phyloP scores from a whole-genome alignment of 2,797 vertebrate species.

The Botia almorhae region DNA sequence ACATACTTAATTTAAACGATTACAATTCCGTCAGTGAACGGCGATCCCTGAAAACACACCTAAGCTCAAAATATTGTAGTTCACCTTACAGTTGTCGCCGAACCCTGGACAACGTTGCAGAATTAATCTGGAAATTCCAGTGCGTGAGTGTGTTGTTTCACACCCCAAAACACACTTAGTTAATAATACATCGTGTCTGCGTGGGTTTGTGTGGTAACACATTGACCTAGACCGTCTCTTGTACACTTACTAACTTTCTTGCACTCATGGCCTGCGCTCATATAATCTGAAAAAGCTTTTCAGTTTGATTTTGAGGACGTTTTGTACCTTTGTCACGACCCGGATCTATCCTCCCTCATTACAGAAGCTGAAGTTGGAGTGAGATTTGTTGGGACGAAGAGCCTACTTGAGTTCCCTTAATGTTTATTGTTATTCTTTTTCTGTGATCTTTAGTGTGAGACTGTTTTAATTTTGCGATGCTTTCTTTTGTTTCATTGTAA shows the following conservation, averaged over 20 bases:
- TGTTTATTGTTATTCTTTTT: constrained; percentile 64
- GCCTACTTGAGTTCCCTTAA: constrained; percentile 75
- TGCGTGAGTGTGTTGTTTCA: constrained; percentile 16
- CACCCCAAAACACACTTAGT: constrained; percentile 29
- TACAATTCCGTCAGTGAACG: constrained; percentile 49
- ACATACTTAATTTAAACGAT: constrained; percentile 71
- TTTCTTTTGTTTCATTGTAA: constrained; percentile 61
- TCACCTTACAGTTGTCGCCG: constrained; percentile 42
- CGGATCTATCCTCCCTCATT: constrained; percentile 63
- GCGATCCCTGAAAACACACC: constrained; percentile 13
- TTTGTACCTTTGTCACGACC: constrained; percentile 65
- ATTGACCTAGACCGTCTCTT: constrained; percentile 35
- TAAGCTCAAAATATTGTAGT: constrained; percentile 41
- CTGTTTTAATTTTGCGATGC: constrained; percentile 68
- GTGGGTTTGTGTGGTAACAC: constrained; percentile 24
- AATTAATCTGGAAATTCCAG: constrained; percentile 44
- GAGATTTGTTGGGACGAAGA: constrained; percentile 53
- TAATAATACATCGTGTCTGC: constrained; percentile 37
- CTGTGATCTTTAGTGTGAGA: constrained; percentile 69
- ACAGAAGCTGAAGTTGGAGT: constrained; percentile 71
- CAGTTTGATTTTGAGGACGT: constrained; percentile 52
- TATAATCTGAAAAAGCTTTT: constrained; percentile 16
- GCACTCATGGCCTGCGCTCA: constrained; percentile 19
- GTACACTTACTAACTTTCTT: constrained; percentile 15
- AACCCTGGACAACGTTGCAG: constrained; percentile 16